Base-by-base conservation (phyloP, 2,797 vertebrate genomes). In the Scomberomorus guttatus region DNA sequence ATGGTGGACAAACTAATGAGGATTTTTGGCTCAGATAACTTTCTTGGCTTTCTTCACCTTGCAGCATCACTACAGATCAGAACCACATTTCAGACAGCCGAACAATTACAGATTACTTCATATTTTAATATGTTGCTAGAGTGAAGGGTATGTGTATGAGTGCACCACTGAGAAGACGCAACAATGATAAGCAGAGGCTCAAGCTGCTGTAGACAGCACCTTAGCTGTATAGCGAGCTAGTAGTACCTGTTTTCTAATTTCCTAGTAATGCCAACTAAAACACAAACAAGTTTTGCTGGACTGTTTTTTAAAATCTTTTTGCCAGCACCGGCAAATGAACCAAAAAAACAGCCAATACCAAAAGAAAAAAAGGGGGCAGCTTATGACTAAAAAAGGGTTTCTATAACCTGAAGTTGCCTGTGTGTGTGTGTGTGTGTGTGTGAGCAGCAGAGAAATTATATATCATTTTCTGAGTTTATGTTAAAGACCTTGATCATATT, bases 81-180 rank as follows among this genome's bases (percentile, higher is more conserved):
- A 54, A 15, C 15, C 24, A 52, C 20, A 34, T 25, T 78, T 67
- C n/a, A 67, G 24, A 52, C 48, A 59, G n/a, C 8, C 9, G 60
- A 44, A 65, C 44, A 52, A 20, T 39, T 42, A 48, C 52, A 22
- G 29, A 57, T 50, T 39, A 55, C 22, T 42, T 57, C 42, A 39
- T 18, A 18, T 27, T 58, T 66, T 8, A 25, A 1, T 18, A 44
- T 22, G 56, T n/a, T 32, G 29, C 5, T 32, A 7, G 29, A 32
- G 29, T 32, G 5, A 32, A 6, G 7, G 14, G 2, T 25, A 17
- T 39, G 39, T 42, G 6, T 10, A 24, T 25, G 15, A 25, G 51
- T 48, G 15, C 34, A 55, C 17, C 22, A 50, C 14, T 11, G 15
- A 55, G 22, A 18, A 67, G 39, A 55, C 1, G 4, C n/a, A 25